Evolutionary conservation across 2,888 invertebrate species (phyloP), one percentile per base, ranked within the genome.

Genomic region (Tenodera sinensis): DNA sequence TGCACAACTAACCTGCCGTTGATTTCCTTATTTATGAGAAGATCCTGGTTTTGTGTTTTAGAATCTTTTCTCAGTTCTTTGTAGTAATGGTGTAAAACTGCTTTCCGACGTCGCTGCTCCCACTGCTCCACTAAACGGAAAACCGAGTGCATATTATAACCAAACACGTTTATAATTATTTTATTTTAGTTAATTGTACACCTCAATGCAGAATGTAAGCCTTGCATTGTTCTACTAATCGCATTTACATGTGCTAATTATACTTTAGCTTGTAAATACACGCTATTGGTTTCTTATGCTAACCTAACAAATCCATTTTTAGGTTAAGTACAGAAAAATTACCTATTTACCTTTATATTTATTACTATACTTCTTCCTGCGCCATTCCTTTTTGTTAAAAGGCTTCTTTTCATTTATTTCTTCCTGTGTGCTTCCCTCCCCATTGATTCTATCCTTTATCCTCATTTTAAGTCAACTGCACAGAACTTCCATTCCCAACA

Each of bases 361-460:
- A 88, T 96, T 96, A 91, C 96, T 96, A 92, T 96, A 96, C 91
- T 96, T 96, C 91, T 96, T 94, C 83, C 96, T 91, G 71, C 96
- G 94, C 92, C 96, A 96, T 34, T 94, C 93, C 91, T 96, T 96
- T 92, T 96, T 96, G 91, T 96, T 95, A 92, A 96, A 96, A 0
- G 94, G 94, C 92, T 95, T 96, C n/a, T 42, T 15, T 84, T 8
- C 84, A 15, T 34, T n/a, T 15, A 28, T 15, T 47, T 27, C 42
- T 54, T 8, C 42, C 54, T 71, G 20, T 20, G 9, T 1, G 12
- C 12, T 12, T 42, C 42, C 42, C 42, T 71, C 20, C 4, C 0
- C 0, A 71, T 71, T 25, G 0, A 2, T 71, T 71, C 54, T 20
- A 3, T 20, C 6, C 3, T 20, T 71, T 2, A 71, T 8, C 20